These are phyloP conservation scores for Diplolepis rosae DNA, from an alignment of 2,888 invertebrate genomes.

Conservation along the genomic window DNA sequence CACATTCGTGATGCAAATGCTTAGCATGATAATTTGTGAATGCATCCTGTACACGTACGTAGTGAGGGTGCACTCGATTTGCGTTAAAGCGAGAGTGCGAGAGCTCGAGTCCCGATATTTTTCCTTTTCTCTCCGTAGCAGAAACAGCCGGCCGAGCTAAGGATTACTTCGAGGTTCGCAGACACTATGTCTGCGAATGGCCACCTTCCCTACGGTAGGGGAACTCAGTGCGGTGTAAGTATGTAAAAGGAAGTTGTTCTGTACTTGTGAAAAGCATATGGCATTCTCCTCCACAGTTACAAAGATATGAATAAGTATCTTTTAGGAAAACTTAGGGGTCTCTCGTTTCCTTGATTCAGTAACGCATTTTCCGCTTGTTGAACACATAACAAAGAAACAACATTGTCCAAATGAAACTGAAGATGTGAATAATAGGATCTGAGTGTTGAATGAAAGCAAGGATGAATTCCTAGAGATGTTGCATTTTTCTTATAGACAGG, in stretches of 20 bases:
- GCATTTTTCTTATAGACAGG: too few relatives aligned
- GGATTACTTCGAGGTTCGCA: slow-evolving; percentile 22
- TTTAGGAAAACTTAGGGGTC: background rate
- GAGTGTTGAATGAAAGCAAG: background rate
- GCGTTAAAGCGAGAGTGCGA: slow-evolving; percentile 12
- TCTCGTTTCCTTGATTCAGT: background rate
- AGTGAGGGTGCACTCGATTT: background rate
- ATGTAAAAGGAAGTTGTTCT: background rate
- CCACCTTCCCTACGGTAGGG: background rate
- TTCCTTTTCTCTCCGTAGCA: slow-evolving; percentile 25
- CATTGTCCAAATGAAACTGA: background rate
- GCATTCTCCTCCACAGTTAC: background rate
- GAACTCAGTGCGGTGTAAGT: background rate
- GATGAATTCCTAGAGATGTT: background rate
- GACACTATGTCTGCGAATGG: slow-evolving; percentile 27
- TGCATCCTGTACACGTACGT: slow-evolving; percentile 16
- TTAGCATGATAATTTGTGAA: slow-evolving; percentile 25
- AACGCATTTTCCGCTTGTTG: background rate
- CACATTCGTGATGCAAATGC: slow-evolving; percentile 19
- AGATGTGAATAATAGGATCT: background rate
- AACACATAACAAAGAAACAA: background rate
- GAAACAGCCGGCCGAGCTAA: slow-evolving; percentile 1
- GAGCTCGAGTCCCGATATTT: slow-evolving; percentile 16
- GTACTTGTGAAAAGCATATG: background rate
- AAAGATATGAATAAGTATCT: background rate